Conservation (phyloP, 2,113 vertebrate genomes). For the Dendrocopos noguchii region DNA sequence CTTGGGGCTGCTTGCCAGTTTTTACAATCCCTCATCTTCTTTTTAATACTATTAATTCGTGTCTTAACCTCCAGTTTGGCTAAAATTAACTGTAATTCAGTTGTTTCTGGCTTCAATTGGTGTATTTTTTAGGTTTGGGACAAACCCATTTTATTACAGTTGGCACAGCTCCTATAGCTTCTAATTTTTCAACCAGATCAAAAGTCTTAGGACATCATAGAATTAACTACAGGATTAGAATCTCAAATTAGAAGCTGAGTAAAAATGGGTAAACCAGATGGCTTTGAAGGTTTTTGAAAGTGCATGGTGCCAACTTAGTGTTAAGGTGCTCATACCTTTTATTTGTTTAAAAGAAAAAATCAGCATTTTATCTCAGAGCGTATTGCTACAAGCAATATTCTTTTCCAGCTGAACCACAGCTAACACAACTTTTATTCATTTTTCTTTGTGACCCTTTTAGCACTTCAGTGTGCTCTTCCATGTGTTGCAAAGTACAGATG, state of each 20-base stretch:
- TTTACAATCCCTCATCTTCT: no score
- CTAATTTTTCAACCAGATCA: not conserved
- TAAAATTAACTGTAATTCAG: no score
- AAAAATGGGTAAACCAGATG: not conserved
- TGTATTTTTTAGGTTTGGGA: not conserved
- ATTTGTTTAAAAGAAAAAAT: not conserved
- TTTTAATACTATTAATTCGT: no score
- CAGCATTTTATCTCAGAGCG: not conserved
- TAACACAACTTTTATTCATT: not conserved
- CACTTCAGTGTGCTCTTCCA: not conserved
- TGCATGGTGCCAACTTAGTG: not conserved
- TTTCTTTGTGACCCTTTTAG: not conserved
- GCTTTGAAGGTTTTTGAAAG: not conserved
- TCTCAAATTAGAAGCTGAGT: not conserved
- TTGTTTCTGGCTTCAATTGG: no score
- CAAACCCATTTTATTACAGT: not conserved
- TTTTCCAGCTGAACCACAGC: not conserved
- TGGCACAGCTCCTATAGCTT: not conserved
- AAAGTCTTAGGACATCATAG: not conserved
- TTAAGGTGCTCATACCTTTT: not conserved
- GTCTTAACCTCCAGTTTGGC: no score
- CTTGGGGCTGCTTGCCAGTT: no score
- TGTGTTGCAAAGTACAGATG: slow-evolving; percentile 6
- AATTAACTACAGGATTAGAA: not conserved
- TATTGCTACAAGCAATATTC: not conserved